Evolutionary conservation across 2,888 invertebrate genomes (phyloP).

Genomic region (Hemaris fuciformis): DNA sequence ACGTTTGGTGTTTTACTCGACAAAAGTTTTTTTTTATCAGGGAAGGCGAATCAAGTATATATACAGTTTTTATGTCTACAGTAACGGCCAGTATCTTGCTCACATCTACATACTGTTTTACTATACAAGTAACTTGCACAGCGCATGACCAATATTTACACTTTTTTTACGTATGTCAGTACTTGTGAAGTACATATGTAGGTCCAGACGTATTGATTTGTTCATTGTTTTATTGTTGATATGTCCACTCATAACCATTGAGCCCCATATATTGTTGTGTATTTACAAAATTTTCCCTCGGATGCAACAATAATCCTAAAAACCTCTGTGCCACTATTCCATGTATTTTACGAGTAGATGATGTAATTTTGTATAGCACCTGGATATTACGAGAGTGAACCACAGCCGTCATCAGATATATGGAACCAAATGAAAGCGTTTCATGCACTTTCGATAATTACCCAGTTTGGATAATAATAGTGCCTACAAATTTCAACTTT

Average conservation of each 20-base stretch:
- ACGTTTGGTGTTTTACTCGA: not conserved
- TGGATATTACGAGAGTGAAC: not conserved
- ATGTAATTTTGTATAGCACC: not conserved
- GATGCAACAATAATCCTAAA: not conserved
- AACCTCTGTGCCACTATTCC: not conserved
- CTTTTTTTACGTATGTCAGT: not conserved
- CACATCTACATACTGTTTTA: not conserved
- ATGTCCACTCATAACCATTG: too few species aligned
- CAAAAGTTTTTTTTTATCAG: conserved; percentile 5
- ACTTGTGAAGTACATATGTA: not conserved
- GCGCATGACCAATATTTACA: not conserved
- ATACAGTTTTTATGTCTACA: not conserved
- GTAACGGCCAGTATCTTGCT: not conserved
- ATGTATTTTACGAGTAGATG: not conserved
- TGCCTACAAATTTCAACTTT: not conserved
- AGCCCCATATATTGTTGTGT: too few species aligned
- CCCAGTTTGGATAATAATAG: not conserved
- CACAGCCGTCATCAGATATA: not conserved
- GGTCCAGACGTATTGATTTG: not conserved
- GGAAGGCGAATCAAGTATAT: not conserved
- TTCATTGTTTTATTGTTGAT: too few species aligned
- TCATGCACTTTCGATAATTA: not conserved
- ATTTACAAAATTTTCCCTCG: not conserved
- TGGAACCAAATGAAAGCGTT: not conserved
- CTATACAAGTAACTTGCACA: not conserved